Evolutionary conservation across 2,797 vertebrate genomes (phyloP), one percentile per base, ranked within the genome.

Genomic region (Borostomias antarcticus): DNA sequence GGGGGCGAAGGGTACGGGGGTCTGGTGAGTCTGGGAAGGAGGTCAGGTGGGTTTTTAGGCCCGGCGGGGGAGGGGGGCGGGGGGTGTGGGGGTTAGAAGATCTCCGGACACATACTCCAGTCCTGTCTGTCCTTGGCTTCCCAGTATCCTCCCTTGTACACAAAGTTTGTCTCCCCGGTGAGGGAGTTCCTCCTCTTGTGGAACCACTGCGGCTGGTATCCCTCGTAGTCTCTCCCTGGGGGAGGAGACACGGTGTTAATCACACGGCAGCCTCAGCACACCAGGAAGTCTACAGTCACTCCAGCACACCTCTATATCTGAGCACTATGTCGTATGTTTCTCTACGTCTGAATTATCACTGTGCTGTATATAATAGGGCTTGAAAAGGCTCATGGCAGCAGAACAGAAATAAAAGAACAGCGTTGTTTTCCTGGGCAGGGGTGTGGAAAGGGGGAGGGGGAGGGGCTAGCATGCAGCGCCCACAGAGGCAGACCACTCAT

Each of bases 111-210:
- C 73, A 78, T 64, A 30, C 83, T 93, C 98, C 98, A 99, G 90
- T 98, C 93, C 82, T 94, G 93, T 69, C 70, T 91, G 43, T 98
- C 96, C 87, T 98, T 99, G 52, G 93, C 78, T 86, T 99, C 98
- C 97, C 98, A 99, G 91, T 99, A 99, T 65, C 96, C 96, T 0
- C 98, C 97, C 80, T 94, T 98, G 86, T 99, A 99, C 72, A 96
- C 79, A 37, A 92, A 99, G 86, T 87, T 92, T 6, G 89, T 94
- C 85, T 98, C 97, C 70, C 95, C 95, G 0, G 96, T 98, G 74
- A 93, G 2, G 0, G 95, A 89, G 69, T 98, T 92, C 64, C 89
- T 92, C 88, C 91, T 95, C 89, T 94, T 93, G 83, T 98, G 94
- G 56, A 99, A 99, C 97, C 98, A 99, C 86, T 95, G 74, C 0